Evolutionary conservation across 2,888 invertebrate genomes (phyloP).

Genomic region (Syrista parreyssii): DNA sequence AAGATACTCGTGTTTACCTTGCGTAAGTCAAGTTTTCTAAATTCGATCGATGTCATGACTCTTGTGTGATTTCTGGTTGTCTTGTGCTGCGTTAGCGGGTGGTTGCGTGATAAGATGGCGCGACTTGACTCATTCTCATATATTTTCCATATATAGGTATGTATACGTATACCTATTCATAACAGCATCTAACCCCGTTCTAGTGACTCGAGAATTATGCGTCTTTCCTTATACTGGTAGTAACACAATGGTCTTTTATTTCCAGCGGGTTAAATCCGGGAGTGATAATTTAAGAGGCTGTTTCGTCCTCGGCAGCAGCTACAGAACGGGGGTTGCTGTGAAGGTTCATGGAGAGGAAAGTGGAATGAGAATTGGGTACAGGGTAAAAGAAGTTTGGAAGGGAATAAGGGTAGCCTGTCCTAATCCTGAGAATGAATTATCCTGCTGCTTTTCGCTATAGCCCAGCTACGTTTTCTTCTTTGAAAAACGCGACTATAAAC

Average conservation of each 20-base stretch:
- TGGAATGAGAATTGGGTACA: neutral
- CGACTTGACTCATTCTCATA: neutral
- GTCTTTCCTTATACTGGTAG: neutral
- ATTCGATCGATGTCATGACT: neutral
- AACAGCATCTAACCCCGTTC: neutral
- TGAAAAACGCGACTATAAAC: neutral
- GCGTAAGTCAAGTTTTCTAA: neutral
- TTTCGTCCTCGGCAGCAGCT: slow-evolving; percentile 12
- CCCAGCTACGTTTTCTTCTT: neutral
- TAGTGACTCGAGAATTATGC: neutral
- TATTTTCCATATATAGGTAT: neutral
- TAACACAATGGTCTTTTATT: slow-evolving; percentile 21
- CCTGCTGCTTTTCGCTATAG: slow-evolving; percentile 1
- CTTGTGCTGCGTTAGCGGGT: neutral
- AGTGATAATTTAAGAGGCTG: slow-evolving; percentile 21
- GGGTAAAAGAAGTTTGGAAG: neutral
- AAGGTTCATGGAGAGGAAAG: neutral
- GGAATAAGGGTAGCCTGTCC: neutral
- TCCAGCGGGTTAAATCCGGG: slow-evolving; percentile 17
- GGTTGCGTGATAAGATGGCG: neutral
- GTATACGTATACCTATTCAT: neutral
- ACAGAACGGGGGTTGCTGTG: neutral
- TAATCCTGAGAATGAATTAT: slow-evolving; percentile 23
- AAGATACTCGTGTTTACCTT: neutral
- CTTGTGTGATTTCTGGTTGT: neutral